Evolutionary conservation across 2,888 invertebrate genomes (phyloP).

Genomic region (Acrobasis suavella): DNA sequence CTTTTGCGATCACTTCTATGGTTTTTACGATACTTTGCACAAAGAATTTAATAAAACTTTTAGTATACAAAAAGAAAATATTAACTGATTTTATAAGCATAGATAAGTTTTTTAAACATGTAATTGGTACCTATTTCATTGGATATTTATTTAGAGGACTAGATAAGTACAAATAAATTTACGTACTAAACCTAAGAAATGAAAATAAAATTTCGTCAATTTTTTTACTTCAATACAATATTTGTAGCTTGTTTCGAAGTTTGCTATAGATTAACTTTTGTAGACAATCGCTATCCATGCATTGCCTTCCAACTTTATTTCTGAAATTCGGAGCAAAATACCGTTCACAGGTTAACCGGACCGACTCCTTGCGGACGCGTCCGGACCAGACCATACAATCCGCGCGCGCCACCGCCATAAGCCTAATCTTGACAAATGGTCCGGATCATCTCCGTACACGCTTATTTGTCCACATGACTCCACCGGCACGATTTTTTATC

Average conservation of each 20-base stretch:
- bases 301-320: no score
- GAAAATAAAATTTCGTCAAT: no score
- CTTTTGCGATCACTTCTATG: slow-evolving; percentile 67
- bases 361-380: background rate
- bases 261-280: no score
- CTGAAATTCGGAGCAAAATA: background rate
- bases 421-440: slow-evolving; percentile 81
- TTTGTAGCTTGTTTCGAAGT: no score
- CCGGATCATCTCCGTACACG: slow-evolving; percentile 69
- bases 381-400: slow-evolving; percentile 5
- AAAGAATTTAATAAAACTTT: slow-evolving; percentile 11
- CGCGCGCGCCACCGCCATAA: slow-evolving; percentile 48
- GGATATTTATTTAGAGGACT: no score
- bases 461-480: slow-evolving; percentile 68
- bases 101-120: no score
- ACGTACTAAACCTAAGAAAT: no score
- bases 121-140: no score
- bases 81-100: no score
- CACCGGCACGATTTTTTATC: slow-evolving; percentile 75
- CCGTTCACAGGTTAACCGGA: background rate
- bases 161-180: no score
- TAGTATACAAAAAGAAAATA: background rate
- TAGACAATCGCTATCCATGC: no score
- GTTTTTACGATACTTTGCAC: slow-evolving; percentile 59
- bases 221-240: no score